Conservation (phyloP, 2,113 vertebrate genomes). For the Odocoileus hemionus region DNA sequence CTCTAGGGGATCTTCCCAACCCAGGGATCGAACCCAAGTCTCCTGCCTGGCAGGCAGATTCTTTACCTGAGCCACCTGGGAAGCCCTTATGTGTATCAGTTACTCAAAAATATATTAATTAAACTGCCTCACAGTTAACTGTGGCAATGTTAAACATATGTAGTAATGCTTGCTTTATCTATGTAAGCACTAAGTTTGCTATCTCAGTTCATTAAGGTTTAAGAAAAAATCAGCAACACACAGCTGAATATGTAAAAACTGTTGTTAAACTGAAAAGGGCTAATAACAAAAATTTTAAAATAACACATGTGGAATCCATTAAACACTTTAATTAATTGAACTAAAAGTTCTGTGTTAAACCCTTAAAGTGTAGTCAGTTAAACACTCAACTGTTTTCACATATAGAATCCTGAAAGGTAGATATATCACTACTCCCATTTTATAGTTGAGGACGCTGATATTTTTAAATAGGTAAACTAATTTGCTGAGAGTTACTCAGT, state of each 20-base stretch:
- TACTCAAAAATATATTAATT: background rate
- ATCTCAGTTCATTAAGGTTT: background rate
- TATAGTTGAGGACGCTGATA: background rate
- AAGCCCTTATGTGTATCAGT: background rate
- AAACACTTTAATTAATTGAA: background rate
- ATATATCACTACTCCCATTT: background rate
- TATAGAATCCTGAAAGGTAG: background rate
- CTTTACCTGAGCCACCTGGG: background rate
- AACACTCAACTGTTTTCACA: background rate
- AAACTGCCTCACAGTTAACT: background rate
- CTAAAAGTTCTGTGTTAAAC: background rate
- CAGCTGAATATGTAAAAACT: background rate
- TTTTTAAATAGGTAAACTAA: background rate
- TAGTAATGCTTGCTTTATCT: background rate
- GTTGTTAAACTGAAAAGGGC: background rate
- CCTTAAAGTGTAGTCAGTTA: background rate
- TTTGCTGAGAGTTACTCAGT: background rate
- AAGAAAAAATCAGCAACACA: background rate
- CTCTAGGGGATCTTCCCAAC: background rate
- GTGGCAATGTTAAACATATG: background rate
- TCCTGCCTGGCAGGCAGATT: background rate
- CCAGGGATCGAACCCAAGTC: accelerated
- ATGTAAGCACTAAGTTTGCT: background rate
- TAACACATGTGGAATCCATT: background rate
- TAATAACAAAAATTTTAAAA: background rate